These are phyloP conservation scores for Drosophila willistoni DNA, from an alignment of 1,140 invertebrate genomes.

Conservation along the genomic window DNA sequence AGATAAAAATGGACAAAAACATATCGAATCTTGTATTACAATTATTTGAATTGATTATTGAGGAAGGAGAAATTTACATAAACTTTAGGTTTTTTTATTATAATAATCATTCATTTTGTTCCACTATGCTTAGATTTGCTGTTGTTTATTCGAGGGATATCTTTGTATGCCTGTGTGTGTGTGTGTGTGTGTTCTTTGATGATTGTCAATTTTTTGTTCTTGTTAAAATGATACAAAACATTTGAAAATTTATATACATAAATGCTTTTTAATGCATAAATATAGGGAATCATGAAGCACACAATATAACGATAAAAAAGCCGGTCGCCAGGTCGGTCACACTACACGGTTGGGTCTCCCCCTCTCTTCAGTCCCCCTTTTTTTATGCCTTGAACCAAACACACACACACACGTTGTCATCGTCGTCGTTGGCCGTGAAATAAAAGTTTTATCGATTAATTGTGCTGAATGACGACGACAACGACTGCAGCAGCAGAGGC, in stretches of 20 bases:
- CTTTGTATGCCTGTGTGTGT: constrained; percentile 22
- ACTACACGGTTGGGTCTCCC: neutral
- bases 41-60: too few relatives aligned
- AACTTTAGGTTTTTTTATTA: neutral
- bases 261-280: constrained; percentile 58
- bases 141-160: constrained; percentile 41
- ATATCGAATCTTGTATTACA: too few relatives aligned
- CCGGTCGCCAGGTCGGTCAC: constrained; percentile 1
- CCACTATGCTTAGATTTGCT: constrained; percentile 51
- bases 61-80: too few relatives aligned
- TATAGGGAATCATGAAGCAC: neutral
- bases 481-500: neutral
- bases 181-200: constrained; percentile 44
- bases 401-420: constrained; percentile 19
- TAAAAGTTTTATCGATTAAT: constrained; percentile 53
- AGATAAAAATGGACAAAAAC: too few relatives aligned
- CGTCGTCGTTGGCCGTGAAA: constrained; percentile 5
- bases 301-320: constrained; percentile 9
- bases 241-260: constrained; percentile 59
- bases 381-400: neutral
- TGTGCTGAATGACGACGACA: constrained; percentile 37
- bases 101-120: neutral
- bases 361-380: neutral
- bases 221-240: constrained; percentile 66
- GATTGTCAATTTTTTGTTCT: constrained; percentile 60